Evolutionary conservation across 2,888 invertebrate species (phyloP).

Genomic region (Oscheius sp.): DNA sequence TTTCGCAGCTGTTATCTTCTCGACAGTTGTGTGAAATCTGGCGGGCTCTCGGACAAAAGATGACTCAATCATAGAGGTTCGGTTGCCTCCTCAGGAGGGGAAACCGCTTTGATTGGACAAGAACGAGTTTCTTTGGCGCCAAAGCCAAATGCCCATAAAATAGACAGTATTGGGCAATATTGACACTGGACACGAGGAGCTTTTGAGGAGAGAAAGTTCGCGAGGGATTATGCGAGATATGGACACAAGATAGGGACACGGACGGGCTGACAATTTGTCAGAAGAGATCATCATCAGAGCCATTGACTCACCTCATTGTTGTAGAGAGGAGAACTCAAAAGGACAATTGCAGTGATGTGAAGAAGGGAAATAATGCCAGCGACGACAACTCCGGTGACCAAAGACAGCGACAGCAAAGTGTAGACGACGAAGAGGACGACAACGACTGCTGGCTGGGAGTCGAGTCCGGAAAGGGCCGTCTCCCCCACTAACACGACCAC

Average conservation of each 20-base stretch:
- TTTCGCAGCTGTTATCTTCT: slow-evolving; percentile 18
- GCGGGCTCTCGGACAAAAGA: slow-evolving; percentile 22
- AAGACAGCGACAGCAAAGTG: slow-evolving; percentile 18
- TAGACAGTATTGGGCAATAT: not conserved
- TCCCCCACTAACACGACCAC: not conserved
- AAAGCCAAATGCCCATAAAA: slow-evolving; percentile 10
- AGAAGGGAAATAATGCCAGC: slow-evolving; percentile 10
- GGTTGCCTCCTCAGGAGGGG: not conserved
- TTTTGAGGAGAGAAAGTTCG: not conserved
- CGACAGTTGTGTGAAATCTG: slow-evolving; percentile 22
- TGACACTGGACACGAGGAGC: too few relatives aligned
- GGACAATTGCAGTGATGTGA: slow-evolving; percentile 16
- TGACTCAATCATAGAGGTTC: slow-evolving; percentile 20
- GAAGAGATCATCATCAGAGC: slow-evolving; percentile 8
- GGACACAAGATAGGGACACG: not conserved
- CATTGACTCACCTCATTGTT: slow-evolving; percentile 28
- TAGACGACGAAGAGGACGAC: slow-evolving; percentile 23
- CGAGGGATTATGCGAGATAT: slow-evolving; percentile 17
- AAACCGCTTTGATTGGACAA: not conserved
- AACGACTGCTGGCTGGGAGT: slow-evolving; percentile 16
- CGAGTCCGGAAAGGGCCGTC: slow-evolving; percentile 3
- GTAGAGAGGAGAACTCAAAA: slow-evolving; percentile 16
- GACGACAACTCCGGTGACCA: slow-evolving; percentile 3
- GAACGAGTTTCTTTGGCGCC: slow-evolving; percentile 16
- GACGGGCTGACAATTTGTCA: slow-evolving; percentile 11